Evolutionary conservation across 2,888 invertebrate species (phyloP).

Genomic region (Ernsta delagoae): DNA sequence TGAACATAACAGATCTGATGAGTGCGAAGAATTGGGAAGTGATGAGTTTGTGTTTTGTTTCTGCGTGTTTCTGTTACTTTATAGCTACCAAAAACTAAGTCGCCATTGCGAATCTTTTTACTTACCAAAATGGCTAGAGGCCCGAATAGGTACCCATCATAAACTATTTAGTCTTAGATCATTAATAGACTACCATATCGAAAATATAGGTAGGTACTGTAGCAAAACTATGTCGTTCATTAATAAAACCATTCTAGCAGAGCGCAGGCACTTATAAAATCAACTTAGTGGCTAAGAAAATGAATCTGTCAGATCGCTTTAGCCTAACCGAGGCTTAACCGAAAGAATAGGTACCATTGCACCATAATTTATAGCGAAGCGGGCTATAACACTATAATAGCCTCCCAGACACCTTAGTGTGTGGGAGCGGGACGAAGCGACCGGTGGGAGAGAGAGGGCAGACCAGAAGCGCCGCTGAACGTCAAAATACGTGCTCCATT

Average conservation of each 20-base stretch:
- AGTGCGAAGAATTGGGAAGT: too few species aligned
- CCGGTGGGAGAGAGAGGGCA: slow-evolving; percentile 57
- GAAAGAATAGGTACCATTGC: slow-evolving; percentile 79
- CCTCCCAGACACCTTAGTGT: slow-evolving; percentile 74
- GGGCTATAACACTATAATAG: slow-evolving; percentile 77
- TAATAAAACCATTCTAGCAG: slow-evolving; percentile 27
- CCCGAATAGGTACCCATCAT: too few species aligned
- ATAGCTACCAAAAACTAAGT: too few species aligned
- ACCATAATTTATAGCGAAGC: slow-evolving; percentile 80
- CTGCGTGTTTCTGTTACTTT: too few species aligned
- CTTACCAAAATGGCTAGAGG: too few species aligned
- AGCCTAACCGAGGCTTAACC: slow-evolving; percentile 60
- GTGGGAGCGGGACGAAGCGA: slow-evolving; percentile 60
- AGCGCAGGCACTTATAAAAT: slow-evolving; percentile 28
- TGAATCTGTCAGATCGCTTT: slow-evolving; percentile 66
- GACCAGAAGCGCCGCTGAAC: slow-evolving; percentile 85
- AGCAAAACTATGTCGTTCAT: slow-evolving; percentile 13
- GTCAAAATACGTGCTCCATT: slow-evolving; percentile 85
- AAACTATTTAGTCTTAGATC: too few species aligned
- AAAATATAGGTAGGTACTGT: background rate
- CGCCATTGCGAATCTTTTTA: too few species aligned
- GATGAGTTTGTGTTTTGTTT: too few species aligned
- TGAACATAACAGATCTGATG: too few species aligned
- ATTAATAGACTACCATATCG: background rate
- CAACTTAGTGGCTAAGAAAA: slow-evolving; percentile 49